A percentile compares a stretch with the other conserved stretches of the same genome.
Evolutionary conservation across 2,113 vertebrate genomes (phyloP).

Genomic region (Vireo altiloquus): DNA sequence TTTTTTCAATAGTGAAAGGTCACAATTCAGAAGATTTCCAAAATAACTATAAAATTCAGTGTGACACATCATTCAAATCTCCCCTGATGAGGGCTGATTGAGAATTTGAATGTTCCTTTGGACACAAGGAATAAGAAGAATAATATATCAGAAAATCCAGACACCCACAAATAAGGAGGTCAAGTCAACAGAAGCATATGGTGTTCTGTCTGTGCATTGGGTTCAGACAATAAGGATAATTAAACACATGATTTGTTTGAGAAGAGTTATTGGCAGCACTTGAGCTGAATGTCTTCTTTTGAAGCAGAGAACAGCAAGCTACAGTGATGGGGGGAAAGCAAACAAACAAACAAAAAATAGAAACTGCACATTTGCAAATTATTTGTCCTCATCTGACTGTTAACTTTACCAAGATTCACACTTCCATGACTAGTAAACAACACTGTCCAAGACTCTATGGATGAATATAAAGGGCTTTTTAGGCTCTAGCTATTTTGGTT

Average conservation of each 20-base stretch:
- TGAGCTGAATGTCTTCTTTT: neutral
- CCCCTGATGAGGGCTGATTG: neutral
- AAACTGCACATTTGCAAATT: neutral
- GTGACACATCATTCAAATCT: neutral
- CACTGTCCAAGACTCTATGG: neutral
- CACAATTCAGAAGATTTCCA: neutral
- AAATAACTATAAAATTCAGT: neutral
- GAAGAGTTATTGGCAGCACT: constrained; percentile 5
- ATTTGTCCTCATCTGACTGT: neutral
- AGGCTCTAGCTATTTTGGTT: neutral
- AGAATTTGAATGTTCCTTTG: neutral
- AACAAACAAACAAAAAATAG: neutral
- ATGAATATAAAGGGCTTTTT: neutral
- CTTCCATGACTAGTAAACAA: neutral
- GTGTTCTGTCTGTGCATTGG: constrained; percentile 14
- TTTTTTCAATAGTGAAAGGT: neutral
- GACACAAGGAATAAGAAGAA: neutral
- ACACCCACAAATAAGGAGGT: constrained; percentile 16
- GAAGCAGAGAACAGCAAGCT: neutral
- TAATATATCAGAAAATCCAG: neutral
- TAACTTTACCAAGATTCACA: neutral
- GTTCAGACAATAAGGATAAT: constrained; percentile 55
- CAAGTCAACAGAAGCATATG: constrained; percentile 61
- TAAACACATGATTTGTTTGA: constrained; percentile 30
- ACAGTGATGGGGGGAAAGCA: neutral